phyloP scores from a whole-genome alignment of 2,888 invertebrate species.

The Eupithecia pulchellata region DNA sequence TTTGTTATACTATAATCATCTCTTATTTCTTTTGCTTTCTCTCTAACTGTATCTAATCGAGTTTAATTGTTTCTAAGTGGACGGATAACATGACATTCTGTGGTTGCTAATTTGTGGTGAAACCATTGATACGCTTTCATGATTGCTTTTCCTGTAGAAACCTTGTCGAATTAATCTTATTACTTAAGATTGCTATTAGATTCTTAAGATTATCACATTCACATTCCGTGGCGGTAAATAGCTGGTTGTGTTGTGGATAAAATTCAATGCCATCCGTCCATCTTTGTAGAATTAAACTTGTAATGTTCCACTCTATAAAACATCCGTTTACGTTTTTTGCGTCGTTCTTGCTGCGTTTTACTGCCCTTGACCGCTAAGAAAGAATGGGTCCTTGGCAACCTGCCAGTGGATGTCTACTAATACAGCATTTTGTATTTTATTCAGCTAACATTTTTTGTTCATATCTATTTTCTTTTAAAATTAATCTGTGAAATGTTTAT shows the following conservation, averaged over 20 bases:
- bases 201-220: conserved; percentile 20
- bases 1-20: conserved; percentile 30
- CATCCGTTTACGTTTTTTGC: conserved; percentile 3
- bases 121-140: conserved; percentile 50
- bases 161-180: conserved; percentile 41
- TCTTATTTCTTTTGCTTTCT: conserved; percentile 42
- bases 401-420: conserved; percentile 36
- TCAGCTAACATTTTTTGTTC: conserved; percentile 33
- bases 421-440: conserved; percentile 31
- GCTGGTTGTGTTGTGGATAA: not conserved
- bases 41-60: conserved; percentile 38
- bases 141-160: conserved; percentile 45
- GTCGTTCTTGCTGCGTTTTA: conserved; percentile 21
- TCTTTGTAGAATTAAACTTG: not conserved
- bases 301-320: not conserved
- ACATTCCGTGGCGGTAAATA: conserved; percentile 13
- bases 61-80: conserved; percentile 44
- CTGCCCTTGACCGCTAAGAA: conserved; percentile 47
- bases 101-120: conserved; percentile 43
- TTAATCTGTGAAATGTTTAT: conserved; percentile 38
- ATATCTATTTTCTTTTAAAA: conserved; percentile 27
- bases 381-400: conserved; percentile 41
- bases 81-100: conserved; percentile 42
- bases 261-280: not conserved
- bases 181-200: conserved; percentile 19